Evolutionary conservation across 1,140 invertebrate species (phyloP).

Genomic region (Galendromus occidentalis): DNA sequence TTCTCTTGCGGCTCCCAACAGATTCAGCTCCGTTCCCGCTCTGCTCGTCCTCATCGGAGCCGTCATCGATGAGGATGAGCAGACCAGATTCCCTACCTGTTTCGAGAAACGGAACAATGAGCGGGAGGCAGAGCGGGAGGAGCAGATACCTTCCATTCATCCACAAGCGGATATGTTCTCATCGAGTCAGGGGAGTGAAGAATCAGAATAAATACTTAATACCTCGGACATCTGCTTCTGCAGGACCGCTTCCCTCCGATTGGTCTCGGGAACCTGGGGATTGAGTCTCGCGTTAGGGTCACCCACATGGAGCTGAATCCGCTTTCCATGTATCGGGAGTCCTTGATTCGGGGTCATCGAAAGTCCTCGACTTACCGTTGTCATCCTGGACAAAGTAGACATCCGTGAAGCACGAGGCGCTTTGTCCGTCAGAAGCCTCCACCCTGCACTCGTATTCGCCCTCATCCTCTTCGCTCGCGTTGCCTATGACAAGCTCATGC

Average conservation of each 20-base stretch:
- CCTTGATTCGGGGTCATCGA: too few relatives aligned
- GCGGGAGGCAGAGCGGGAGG: neutral
- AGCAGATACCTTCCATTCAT: neutral
- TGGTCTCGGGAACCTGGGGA: neutral
- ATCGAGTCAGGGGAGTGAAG: neutral
- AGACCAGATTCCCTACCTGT: slow-evolving; percentile 18
- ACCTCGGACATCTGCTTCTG: slow-evolving; percentile 6
- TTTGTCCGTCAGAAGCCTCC: neutral
- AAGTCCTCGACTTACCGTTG: too few relatives aligned
- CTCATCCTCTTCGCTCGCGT: neutral
- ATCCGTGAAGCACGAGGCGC: neutral
- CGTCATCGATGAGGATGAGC: slow-evolving; percentile 21
- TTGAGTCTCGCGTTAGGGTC: too few relatives aligned
- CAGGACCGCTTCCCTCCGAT: neutral
- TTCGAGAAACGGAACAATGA: neutral
- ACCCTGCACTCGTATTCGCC: slow-evolving; percentile 1
- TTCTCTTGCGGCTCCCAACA: slow-evolving; percentile 12
- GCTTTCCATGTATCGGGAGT: too few relatives aligned
- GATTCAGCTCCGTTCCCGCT: neutral
- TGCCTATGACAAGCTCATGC: slow-evolving; percentile 6
- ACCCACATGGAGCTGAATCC: too few relatives aligned
- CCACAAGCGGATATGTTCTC: neutral
- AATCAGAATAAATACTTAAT: neutral
- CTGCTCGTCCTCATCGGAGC: slow-evolving; percentile 20
- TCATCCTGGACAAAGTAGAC: slow-evolving; percentile 9